Evolutionary conservation across 1,140 invertebrate species (phyloP), one percentile per base, ranked within the genome.

Genomic region (Chironomus striatipennis): DNA sequence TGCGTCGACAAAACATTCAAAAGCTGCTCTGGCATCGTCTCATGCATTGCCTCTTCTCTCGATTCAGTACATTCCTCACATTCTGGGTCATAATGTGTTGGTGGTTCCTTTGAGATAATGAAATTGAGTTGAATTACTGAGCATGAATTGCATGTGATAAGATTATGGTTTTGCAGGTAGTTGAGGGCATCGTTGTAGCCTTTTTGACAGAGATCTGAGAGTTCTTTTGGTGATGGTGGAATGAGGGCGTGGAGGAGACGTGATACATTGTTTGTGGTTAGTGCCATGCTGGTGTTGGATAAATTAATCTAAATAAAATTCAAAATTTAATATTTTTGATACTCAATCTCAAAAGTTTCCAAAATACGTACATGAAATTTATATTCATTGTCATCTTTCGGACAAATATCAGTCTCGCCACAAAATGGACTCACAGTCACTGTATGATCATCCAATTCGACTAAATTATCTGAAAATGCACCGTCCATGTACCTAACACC

Each of bases 381-480:
- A 82, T 93, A 91, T n/a, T 91, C 91, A 75, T 90, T 92, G 74
- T 90, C 85, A 83, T 99, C 97, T 74, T 90, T 86, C 0, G 98
- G 98, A 84, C 98, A 99, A 77, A 99, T 99, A 81, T 99, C 97
- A 80, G 91, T 95, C 83, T 99, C 96, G 0, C 98, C 98, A 79
- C 95, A 95, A 84, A 99, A 99, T 0, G 98, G 98, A 79, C 93
- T 96, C 20, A 99, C 93, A 0, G 97, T 98, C 75, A 99, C 92
- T 0, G 98, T 99, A 79, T 97, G 91, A 80, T 95, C 91, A 82
- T 99, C 94, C 10, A 98, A 81, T 2, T 93, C 90, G 2, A 97
- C 96, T 77, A 98, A 85, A 85, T 99, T 99, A 78, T 99, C 93
- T 75, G 94, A 97, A 79, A 98, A 93, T 7, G 96, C 96, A 42